Evolutionary conservation across 2,797 vertebrate species (phyloP).

Genomic region (Cheirogaleus major): DNA sequence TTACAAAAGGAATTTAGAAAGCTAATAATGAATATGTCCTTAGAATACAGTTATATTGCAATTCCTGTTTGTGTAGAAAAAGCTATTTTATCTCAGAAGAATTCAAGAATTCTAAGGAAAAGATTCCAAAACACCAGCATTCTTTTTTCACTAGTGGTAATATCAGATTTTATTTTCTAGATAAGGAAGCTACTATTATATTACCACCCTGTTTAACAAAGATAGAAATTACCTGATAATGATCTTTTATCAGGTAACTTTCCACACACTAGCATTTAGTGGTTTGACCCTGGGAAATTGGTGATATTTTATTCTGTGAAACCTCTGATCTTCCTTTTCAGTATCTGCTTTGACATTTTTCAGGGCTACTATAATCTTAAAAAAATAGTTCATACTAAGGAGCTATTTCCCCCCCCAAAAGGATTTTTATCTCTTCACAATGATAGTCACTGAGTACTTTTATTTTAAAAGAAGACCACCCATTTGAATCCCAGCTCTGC

Average conservation of each 20-base stretch:
- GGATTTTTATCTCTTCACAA: not conserved
- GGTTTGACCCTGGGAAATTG: not conserved
- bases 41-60: not conserved
- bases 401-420: not conserved
- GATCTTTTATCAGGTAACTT: not conserved
- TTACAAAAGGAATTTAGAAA: conserved; percentile 5
- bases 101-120: not conserved
- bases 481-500: not conserved
- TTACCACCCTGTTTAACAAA: not conserved
- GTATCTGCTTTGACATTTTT: not conserved
- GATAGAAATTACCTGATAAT: not conserved
- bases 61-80: not conserved
- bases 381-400: not conserved
- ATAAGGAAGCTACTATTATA: not conserved
- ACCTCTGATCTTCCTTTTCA: not conserved
- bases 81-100: not conserved
- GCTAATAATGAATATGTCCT: not conserved
- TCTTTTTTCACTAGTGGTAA: not conserved
- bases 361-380: not conserved
- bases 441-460: not conserved
- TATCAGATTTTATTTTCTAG: not conserved
- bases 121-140: not conserved
- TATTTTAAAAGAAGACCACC: not conserved
- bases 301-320: not conserved
- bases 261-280: not conserved